Evolutionary conservation across 2,888 invertebrate genomes (phyloP).

Genomic region (Troilus luridus): DNA sequence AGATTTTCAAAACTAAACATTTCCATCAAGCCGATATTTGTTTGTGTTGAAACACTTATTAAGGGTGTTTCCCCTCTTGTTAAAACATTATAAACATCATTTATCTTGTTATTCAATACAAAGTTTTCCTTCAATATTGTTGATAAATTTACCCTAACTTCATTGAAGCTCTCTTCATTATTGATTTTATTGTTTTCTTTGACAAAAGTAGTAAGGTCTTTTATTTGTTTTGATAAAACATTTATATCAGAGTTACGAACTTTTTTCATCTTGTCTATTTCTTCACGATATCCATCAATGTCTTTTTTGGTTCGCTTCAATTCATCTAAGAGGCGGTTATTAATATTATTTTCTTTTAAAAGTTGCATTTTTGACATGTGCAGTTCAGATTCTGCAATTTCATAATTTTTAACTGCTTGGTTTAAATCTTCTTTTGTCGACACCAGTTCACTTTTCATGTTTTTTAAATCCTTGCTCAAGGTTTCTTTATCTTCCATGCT

Average conservation of each 20-base stretch:
- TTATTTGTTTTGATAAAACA: slow-evolving; percentile 46
- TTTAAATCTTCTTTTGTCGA: slow-evolving; percentile 15
- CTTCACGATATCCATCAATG: slow-evolving; percentile 51
- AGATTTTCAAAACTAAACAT: slow-evolving; percentile 57
- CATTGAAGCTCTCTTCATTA: slow-evolving; percentile 41
- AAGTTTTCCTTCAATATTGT: slow-evolving; percentile 57
- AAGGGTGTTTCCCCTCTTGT: slow-evolving; percentile 34
- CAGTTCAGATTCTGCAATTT: slow-evolving; percentile 56
- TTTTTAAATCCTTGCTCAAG: slow-evolving; percentile 28
- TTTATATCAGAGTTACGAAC: neutral
- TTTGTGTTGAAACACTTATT: slow-evolving; percentile 36
- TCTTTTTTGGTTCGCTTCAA: slow-evolving; percentile 53
- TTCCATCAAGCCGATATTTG: slow-evolving; percentile 43
- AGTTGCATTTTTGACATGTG: slow-evolving; percentile 57
- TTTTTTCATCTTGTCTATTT: slow-evolving; percentile 51
- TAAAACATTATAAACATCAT: slow-evolving; percentile 53
- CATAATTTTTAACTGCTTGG: slow-evolving; percentile 42
- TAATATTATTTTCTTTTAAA: slow-evolving; percentile 58
- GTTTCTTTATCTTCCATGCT: slow-evolving; percentile 15
- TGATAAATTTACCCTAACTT: slow-evolving; percentile 51
- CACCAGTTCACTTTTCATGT: slow-evolving; percentile 12
- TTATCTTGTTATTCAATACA: slow-evolving; percentile 45
- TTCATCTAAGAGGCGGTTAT: slow-evolving; percentile 54
- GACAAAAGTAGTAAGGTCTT: slow-evolving; percentile 35
- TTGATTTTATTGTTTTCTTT: slow-evolving; percentile 36